A percentile compares a stretch with the other conserved stretches of the same genome.
These are phyloP conservation scores for Anastrepha ludens DNA, from an alignment of 1,140 invertebrate species.

Conservation along the genomic window DNA sequence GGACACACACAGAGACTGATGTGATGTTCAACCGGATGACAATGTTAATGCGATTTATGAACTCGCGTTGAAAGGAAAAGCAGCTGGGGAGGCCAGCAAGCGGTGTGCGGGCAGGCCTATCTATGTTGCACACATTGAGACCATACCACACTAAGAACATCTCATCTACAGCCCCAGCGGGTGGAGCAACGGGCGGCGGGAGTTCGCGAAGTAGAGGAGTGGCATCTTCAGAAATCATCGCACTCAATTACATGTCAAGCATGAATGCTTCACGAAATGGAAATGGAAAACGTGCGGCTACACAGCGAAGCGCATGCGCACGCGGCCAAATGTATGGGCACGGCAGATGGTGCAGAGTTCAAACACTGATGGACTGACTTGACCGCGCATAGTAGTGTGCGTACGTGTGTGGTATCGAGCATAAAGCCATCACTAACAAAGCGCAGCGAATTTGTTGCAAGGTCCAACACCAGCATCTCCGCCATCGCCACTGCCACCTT, in stretches of 20 bases:
- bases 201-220: neutral
- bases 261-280: slow-evolving; percentile 16
- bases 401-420: slow-evolving; percentile 3
- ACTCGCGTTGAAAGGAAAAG: slow-evolving; percentile 9
- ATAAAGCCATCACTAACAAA: slow-evolving; percentile 52
- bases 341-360: slow-evolving; percentile 29
- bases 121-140: neutral
- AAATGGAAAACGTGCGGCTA: slow-evolving; percentile 43
- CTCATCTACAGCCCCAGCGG: neutral
- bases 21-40: slow-evolving; percentile 42
- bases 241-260: slow-evolving; percentile 52
- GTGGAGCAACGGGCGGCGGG: neutral
- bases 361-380: slow-evolving; percentile 13
- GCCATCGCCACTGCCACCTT: neutral
- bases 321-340: neutral
- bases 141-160: neutral
- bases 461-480: neutral
- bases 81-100: neutral
- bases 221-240: slow-evolving; percentile 53
- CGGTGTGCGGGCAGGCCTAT: neutral
- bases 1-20: neutral
- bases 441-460: slow-evolving; percentile 31
- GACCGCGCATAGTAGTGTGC: neutral
- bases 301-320: neutral
- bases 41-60: slow-evolving; percentile 51